phyloP scores from a whole-genome alignment of 2,888 invertebrate species.

The Piscicola geometra region DNA sequence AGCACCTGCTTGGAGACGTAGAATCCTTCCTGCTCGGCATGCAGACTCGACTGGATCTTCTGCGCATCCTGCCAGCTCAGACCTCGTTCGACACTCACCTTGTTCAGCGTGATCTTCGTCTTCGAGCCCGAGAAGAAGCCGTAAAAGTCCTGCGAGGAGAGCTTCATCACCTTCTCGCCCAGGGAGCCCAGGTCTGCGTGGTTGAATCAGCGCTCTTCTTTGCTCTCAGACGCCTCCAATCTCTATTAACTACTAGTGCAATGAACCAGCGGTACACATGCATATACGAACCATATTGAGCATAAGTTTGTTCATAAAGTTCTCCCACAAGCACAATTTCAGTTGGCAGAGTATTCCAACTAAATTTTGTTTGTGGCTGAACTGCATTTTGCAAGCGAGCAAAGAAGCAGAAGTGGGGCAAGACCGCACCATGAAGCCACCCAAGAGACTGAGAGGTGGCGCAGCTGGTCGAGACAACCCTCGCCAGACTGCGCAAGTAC shows the following conservation, averaged over 20 bases:
- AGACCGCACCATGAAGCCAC: too few relatives aligned
- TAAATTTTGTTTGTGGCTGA: too few relatives aligned
- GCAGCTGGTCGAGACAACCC: too few relatives aligned
- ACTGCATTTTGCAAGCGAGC: not conserved
- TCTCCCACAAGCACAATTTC: too few relatives aligned
- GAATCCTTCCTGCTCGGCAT: constrained; percentile 79
- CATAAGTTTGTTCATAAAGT: too few relatives aligned
- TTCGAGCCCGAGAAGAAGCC: constrained; percentile 69
- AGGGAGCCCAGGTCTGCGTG: constrained; percentile 77
- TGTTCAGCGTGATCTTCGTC: constrained; percentile 79
- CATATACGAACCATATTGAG: too few relatives aligned
- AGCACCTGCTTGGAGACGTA: constrained; percentile 76
- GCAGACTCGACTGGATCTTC: constrained; percentile 69
- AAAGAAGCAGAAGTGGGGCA: not conserved
- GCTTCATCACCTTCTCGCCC: constrained; percentile 81
- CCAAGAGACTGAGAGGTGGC: too few relatives aligned
- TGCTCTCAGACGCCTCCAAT: too few relatives aligned
- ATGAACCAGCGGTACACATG: too few relatives aligned
- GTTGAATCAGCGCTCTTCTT: too few relatives aligned
- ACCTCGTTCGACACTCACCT: constrained; percentile 79
- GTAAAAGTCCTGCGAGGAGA: constrained; percentile 75
- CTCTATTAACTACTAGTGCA: too few relatives aligned
- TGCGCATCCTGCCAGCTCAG: constrained; percentile 86
- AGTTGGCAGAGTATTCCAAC: too few relatives aligned
- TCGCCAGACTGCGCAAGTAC: not conserved